Percentiles rank a stretch among this genome's conserved stretches.
phyloP scores from a whole-genome alignment of 2,113 vertebrate species.

The Canis aureus region DNA sequence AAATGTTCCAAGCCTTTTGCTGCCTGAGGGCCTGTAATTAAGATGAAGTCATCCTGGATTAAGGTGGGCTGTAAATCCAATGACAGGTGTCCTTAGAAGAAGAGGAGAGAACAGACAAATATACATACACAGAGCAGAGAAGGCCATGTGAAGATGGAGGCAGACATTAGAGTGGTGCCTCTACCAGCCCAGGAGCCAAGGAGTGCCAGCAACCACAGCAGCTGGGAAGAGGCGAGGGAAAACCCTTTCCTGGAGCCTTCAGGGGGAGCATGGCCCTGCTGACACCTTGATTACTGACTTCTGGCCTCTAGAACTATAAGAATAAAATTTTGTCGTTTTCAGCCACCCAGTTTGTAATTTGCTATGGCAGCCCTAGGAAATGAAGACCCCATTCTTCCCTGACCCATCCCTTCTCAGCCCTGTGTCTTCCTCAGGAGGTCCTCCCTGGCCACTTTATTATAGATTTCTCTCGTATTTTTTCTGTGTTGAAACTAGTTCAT shows the following conservation, averaged over 20 bases:
- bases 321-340: neutral
- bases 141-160: neutral
- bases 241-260: too few species aligned
- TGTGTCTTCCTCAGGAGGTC: neutral
- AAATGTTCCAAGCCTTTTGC: neutral
- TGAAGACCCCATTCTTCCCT: neutral
- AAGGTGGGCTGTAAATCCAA: neutral
- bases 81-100: neutral
- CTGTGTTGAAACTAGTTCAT: neutral
- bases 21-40: neutral
- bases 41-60: neutral
- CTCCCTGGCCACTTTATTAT: neutral
- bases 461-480: neutral
- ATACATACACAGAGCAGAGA: neutral
- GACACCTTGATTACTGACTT: neutral
- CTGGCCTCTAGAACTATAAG: neutral
- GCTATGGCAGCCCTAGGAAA: neutral
- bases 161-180: neutral
- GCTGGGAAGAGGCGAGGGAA: neutral
- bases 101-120: neutral
- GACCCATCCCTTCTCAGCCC: neutral
- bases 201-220: neutral
- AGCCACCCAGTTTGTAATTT: neutral
- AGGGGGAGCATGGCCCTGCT: neutral
- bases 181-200: neutral